Base-by-base conservation (phyloP, 2,888 invertebrate species). In the Heliconius erato region DNA sequence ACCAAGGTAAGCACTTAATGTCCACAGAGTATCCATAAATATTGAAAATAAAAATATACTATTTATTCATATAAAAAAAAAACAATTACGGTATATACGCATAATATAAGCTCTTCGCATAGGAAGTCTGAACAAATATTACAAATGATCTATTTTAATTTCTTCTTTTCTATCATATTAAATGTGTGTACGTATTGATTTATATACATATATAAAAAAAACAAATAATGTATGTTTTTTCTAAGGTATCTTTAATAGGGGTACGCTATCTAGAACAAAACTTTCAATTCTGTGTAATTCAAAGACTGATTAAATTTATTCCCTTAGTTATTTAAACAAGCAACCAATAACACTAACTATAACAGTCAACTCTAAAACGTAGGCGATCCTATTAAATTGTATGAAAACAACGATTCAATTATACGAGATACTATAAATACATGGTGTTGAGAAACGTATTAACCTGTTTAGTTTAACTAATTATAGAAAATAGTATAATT, bases 311-410 rank as follows among this genome's bases (percentile, higher is more conserved):
- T 76, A 35, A 76, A 76, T 40, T 76, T 59, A 76, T 76, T 63
- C 35, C 23, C 14, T n/a, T 26, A 63, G 35, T 63, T 63, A 76
- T 76, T 59, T 63, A 44, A 72, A 59, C 59, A 76, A 76, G n/a
- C 59, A 76, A 76, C 59, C 76, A 76, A 63, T 76, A 63, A 63
- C 35, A 76, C 32, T 76, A n/a, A 76, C 59, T 63, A 40, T 76
- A 63, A 76, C n/a, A 12, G 63, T 63, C 63, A n/a, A 63, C 35
- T 63, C n/a, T 6, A 40, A 54, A 76, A 76, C n/a, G 35, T 59
- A 74, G 32, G 32, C 59, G 74, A 74, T 59, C 23, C n/a, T 35
- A 32, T 63, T 54, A 76, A 76, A 76, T 35, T 76, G 76, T 63
- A 59, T 11, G 35, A 76, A 76, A 9, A n/a, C n/a, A 35, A 35